Conservation (phyloP, 2,797 vertebrate species). For the Pagetopsis macropterus region DNA sequence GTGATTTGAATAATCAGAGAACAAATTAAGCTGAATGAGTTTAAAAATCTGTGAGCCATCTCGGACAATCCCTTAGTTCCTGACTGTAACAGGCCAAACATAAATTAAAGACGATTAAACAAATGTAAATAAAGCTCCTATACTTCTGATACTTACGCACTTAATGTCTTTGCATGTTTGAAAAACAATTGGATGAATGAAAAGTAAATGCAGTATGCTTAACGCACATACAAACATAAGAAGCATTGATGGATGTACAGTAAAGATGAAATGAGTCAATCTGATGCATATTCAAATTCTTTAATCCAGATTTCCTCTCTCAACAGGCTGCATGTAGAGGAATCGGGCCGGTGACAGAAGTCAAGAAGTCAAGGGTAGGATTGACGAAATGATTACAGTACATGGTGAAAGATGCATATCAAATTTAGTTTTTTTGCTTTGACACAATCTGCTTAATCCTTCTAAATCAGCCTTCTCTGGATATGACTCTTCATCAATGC, state of each 20-base stretch:
- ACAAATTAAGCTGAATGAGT: constrained; percentile 10
- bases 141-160: neutral
- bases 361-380: constrained; percentile 11
- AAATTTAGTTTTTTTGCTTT: constrained; percentile 35
- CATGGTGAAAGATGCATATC: constrained; percentile 43
- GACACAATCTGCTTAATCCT: constrained; percentile 11
- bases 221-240: constrained; percentile 15
- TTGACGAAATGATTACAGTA: constrained; percentile 24
- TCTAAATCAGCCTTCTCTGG: neutral
- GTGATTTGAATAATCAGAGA: neutral
- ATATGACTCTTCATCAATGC: constrained; percentile 5
- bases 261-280: constrained; percentile 46
- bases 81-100: neutral
- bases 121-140: constrained; percentile 15
- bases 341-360: constrained; percentile 20
- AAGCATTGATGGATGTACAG: constrained; percentile 19
- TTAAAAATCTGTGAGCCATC: constrained; percentile 3
- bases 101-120: constrained; percentile 10
- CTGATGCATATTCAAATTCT: constrained; percentile 54
- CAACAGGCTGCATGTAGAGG: constrained; percentile 35
- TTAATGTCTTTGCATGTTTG: constrained; percentile 10
- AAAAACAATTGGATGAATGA: constrained; percentile 10
- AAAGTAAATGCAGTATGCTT: neutral
- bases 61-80: neutral
- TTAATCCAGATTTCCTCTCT: constrained; percentile 41